Conservation (phyloP, 2,113 vertebrate species). For the Sceloporus tristichus region DNA sequence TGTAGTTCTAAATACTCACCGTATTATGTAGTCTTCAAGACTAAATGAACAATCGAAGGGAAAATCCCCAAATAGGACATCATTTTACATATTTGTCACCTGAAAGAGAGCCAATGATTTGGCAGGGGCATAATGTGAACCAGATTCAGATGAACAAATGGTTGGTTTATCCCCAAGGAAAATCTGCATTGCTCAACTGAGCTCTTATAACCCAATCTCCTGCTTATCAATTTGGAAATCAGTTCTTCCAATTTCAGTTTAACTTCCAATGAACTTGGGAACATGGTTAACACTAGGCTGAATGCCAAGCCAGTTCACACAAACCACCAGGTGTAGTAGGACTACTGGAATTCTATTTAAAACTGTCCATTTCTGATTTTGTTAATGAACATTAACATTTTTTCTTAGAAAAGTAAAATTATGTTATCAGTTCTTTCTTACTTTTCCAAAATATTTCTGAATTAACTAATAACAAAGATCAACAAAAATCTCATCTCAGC, state of each 20-base stretch:
- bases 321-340: too few relatives aligned
- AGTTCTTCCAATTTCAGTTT: background rate
- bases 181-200: background rate
- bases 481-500: too few relatives aligned
- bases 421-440: background rate
- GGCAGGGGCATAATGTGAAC: background rate
- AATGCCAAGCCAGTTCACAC: too few relatives aligned
- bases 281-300: too few relatives aligned
- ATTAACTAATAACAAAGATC: too few relatives aligned
- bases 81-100: slow-evolving; percentile 18
- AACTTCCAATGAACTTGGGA: too few relatives aligned
- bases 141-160: background rate
- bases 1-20: background rate
- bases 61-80: background rate
- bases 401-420: too few relatives aligned
- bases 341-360: too few relatives aligned
- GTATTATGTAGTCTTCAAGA: background rate
- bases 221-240: background rate
- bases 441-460: background rate
- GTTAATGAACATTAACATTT: background rate
- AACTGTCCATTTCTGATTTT: background rate
- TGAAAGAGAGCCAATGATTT: slow-evolving; percentile 14
- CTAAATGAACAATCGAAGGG: background rate
- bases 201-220: background rate
- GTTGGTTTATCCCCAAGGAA: background rate